Base-by-base conservation (phyloP, 1,140 invertebrate genomes). In the Neodiprion fabricii region DNA sequence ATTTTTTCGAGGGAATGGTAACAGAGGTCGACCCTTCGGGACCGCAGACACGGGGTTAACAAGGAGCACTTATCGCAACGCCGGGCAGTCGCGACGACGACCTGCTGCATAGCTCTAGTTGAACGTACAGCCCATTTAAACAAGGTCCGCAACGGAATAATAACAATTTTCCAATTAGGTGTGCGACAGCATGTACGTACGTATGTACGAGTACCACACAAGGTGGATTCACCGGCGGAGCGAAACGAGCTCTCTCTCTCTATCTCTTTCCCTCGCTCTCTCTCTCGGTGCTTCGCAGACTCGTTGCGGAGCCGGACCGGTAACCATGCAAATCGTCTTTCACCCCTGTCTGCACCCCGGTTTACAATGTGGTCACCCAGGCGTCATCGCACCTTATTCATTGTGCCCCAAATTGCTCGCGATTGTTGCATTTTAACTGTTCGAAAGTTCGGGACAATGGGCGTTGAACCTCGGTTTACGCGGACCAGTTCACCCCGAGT, bases 121-220 rank as follows among this genome's bases (percentile, higher is more conserved):
- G 21, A 69, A 69, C 67, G 17, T 40, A 65, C 61, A 47, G 23
- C 14, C 67, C 48, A 68, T 73, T 17, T 28, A 4, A 68, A 48
- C n/a, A 48, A 28, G 28, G n/a, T 17, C 17, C 47, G 53, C 11
- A 68, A 70, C 67, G 48, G 68, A 28, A 70, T 21, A 23, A 50
- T 74, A 67, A 74, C 73, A 70, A 74, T 74, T 74, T 74, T 74
- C 67, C 67, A 70, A 74, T 74, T 74, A 68, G 11, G 11, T 61
- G 53, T 17, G n/a, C n/a, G 53, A 61, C n/a, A 61, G n/a, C 53
- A 61, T 17, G 4, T 61, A 12, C 9, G 11, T 17, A 14, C 53
- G 53, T 61, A 40, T 9, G 53, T 61, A 14, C 11, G 53, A 61
- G 11, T 61, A 17, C 10, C 11, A 40, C 28, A 61, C 7, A 40